A percentile compares a stretch with the other conserved stretches of the same genome.
These are phyloP conservation scores for Cheilosia soror DNA, from an alignment of 2,888 invertebrate genomes.

Conservation along the genomic window DNA sequence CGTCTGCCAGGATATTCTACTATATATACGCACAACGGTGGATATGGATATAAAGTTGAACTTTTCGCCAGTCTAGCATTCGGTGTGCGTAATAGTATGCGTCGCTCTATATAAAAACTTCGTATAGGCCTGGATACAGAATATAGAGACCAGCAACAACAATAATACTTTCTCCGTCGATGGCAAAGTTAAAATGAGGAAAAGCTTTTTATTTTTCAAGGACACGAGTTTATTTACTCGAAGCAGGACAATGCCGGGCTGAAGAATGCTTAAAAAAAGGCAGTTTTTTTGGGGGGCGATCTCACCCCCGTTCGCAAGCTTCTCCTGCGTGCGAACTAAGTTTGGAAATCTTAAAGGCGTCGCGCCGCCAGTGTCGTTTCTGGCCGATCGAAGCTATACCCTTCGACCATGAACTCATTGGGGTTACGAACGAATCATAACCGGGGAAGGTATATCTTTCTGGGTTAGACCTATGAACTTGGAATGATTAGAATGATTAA, in stretches of 20 bases:
- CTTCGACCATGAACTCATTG: background rate
- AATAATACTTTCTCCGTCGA: background rate
- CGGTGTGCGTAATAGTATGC: slow-evolving; percentile 14
- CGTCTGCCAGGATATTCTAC: slow-evolving; percentile 22
- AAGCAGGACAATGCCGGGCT: slow-evolving; percentile 69
- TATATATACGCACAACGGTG: background rate
- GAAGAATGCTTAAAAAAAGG: slow-evolving; percentile 18
- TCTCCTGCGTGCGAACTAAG: background rate
- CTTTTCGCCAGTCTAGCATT: slow-evolving; percentile 33
- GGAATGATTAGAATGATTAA: background rate
- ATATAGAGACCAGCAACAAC: background rate
- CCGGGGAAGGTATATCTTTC: background rate
- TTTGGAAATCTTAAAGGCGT: background rate
- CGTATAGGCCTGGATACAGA: background rate
- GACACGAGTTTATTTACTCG: slow-evolving; percentile 67
- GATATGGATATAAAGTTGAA: background rate
- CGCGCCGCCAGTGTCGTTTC: slow-evolving; percentile 7
- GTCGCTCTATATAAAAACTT: background rate
- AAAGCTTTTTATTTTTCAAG: slow-evolving; percentile 71
- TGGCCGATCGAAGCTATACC: background rate
- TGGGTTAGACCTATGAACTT: background rate
- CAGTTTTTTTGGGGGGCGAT: background rate
- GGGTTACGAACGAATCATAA: background rate
- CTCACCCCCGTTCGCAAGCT: background rate
- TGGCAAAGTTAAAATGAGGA: slow-evolving; percentile 48